These are phyloP conservation scores for Mycetomoellerius zeteki DNA, from an alignment of 1,140 invertebrate species.

Conservation along the genomic window DNA sequence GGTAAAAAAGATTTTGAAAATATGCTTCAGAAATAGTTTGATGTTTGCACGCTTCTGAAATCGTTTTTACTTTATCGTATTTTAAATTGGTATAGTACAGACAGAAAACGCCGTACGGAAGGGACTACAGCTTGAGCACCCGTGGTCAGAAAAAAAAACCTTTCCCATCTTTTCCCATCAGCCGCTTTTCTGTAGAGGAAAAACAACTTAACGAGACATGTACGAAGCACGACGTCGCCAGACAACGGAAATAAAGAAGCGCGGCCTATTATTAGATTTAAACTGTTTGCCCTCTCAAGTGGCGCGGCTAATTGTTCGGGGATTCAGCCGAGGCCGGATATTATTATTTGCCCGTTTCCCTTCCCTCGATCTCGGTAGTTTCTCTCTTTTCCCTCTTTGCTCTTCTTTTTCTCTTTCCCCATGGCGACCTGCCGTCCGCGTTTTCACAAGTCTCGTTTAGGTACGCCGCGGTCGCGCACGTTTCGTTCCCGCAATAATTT, in stretches of 20 bases:
- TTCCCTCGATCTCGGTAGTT: background rate
- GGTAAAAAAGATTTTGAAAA: background rate
- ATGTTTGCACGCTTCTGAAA: background rate
- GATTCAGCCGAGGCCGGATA: slow-evolving; percentile 74
- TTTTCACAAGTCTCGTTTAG: slow-evolving; percentile 63
- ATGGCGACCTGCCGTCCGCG: background rate
- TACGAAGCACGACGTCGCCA: slow-evolving; percentile 18
- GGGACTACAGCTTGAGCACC: background rate
- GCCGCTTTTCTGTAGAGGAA: slow-evolving; percentile 1
- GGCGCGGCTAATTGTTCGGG: slow-evolving; percentile 77
- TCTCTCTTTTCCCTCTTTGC: background rate
- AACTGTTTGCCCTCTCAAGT: slow-evolving; percentile 75
- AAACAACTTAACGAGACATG: slow-evolving; percentile 39
- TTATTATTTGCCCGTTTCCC: slow-evolving; percentile 73
- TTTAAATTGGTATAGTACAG: slow-evolving; percentile 21
- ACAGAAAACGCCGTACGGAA: background rate
- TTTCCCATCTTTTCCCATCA: slow-evolving; percentile 16
- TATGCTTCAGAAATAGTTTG: background rate
- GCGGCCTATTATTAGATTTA: slow-evolving; percentile 77
- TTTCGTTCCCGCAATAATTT: slow-evolving; percentile 72
- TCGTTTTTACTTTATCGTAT: slow-evolving; percentile 22
- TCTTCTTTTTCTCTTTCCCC: background rate
- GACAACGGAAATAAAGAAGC: slow-evolving; percentile 42
- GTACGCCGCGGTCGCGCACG: slow-evolving; percentile 55
- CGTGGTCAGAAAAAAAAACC: slow-evolving; percentile 23